Percentiles rank a stretch among this genome's conserved stretches.
phyloP scores from a whole-genome alignment of 2,113 vertebrate genomes.

The Fulica atra region DNA sequence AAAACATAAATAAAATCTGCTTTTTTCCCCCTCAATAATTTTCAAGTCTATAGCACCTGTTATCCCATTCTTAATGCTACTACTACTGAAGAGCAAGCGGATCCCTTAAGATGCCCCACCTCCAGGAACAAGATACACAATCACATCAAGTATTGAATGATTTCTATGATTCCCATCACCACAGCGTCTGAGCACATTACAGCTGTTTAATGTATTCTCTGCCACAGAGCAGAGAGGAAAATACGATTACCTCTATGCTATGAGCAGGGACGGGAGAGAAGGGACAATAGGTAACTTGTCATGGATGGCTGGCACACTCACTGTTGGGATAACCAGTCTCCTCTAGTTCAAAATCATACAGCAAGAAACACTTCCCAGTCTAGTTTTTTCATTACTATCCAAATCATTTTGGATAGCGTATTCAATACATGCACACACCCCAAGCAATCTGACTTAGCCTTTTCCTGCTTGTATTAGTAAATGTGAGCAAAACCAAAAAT shows the following conservation, averaged over 20 bases:
- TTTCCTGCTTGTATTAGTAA: not conserved
- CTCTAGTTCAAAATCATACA: not conserved
- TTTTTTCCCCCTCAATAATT: not conserved
- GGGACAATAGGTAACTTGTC: conserved; percentile 12
- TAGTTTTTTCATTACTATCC: not conserved
- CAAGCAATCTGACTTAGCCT: not conserved
- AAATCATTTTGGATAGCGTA: no score
- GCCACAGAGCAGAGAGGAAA: conserved; percentile 44
- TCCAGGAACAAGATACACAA: conserved; percentile 43
- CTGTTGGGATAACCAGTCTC: not conserved
- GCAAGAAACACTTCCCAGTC: not conserved
- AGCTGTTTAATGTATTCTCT: conserved; percentile 47
- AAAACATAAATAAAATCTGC: not conserved
- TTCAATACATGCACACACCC: not conserved
- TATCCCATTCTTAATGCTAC: conserved; percentile 1
- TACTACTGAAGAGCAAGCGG: not conserved
- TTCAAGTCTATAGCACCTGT: not conserved
- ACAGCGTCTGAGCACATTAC: conserved; percentile 16
- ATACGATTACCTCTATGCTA: conserved; percentile 20
- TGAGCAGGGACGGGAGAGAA: conserved; percentile 16
- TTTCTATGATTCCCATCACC: conserved; percentile 39
- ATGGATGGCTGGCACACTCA: not conserved
- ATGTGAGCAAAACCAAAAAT: not conserved
- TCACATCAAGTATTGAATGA: conserved; percentile 24
- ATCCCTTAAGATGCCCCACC: conserved; percentile 26